Evolutionary conservation across 2,888 invertebrate genomes (phyloP).

Genomic region (Aproaerema taeniolella): DNA sequence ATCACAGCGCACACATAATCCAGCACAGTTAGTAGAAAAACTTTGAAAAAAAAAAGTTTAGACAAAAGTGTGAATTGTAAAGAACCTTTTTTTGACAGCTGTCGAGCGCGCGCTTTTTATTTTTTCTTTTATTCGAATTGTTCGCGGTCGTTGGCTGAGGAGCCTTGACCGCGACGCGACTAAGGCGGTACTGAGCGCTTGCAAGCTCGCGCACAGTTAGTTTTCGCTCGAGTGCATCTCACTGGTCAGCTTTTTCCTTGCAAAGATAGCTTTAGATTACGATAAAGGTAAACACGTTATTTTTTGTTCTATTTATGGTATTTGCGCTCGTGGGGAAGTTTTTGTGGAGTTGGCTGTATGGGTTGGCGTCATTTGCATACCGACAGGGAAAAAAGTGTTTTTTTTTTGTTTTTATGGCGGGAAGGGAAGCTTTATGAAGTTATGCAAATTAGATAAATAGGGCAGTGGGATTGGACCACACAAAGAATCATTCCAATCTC

Average conservation of each 20-base stretch:
- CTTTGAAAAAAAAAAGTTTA: slow-evolving; percentile 21
- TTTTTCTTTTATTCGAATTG: slow-evolving; percentile 38
- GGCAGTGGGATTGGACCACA: too few relatives aligned
- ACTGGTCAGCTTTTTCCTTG: slow-evolving; percentile 32
- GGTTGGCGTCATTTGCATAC: too few relatives aligned
- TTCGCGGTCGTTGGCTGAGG: slow-evolving; percentile 41
- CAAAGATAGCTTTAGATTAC: slow-evolving; percentile 11
- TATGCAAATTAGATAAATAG: too few relatives aligned
- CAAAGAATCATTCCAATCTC: too few relatives aligned
- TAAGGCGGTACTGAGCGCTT: slow-evolving; percentile 59
- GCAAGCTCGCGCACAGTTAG: slow-evolving; percentile 53
- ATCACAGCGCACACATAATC: slow-evolving; percentile 70
- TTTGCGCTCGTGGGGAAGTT: slow-evolving; percentile 3
- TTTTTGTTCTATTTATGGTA: slow-evolving; percentile 7
- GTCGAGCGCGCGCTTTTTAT: slow-evolving; percentile 57
- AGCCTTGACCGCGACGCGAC: slow-evolving; percentile 71
- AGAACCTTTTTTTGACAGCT: slow-evolving; percentile 47
- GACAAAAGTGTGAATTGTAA: slow-evolving; percentile 25
- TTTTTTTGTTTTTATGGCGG: too few relatives aligned
- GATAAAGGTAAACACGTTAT: slow-evolving; percentile 11
- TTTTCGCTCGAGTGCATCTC: slow-evolving; percentile 71
- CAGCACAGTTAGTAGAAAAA: slow-evolving; percentile 39
- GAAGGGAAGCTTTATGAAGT: too few relatives aligned
- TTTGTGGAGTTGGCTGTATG: background rate
- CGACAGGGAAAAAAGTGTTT: too few relatives aligned